Evolutionary conservation across 2,888 invertebrate species (phyloP).

Genomic region (Heliconius aoede): DNA sequence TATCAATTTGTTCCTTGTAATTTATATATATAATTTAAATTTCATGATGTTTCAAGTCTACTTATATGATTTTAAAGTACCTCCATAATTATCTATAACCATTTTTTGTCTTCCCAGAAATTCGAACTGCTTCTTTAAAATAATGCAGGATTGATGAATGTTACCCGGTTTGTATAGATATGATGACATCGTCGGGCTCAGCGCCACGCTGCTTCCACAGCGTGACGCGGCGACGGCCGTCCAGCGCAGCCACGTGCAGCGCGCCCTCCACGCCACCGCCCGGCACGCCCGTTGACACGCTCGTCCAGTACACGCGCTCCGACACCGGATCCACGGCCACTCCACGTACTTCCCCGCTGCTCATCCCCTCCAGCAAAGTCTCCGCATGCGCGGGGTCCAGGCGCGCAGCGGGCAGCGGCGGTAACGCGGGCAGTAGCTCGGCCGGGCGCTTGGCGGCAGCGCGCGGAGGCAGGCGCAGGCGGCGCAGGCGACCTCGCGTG

Average conservation of each 20-base stretch:
- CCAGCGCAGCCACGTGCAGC: slow-evolving; percentile 73
- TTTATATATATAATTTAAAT: no score
- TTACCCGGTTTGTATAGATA: slow-evolving; percentile 86
- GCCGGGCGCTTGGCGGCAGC: slow-evolving; percentile 37
- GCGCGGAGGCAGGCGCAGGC: slow-evolving; percentile 45
- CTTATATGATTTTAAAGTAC: no score
- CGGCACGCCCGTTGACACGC: slow-evolving; percentile 56
- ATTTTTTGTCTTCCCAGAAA: no score
- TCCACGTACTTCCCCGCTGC: slow-evolving; percentile 87
- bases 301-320: slow-evolving; percentile 88
- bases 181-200: slow-evolving; percentile 88
- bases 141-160: not conserved
- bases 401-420: slow-evolving; percentile 41
- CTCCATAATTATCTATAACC: no score
- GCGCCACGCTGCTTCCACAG: slow-evolving; percentile 78
- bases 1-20: no score
- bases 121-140: no score
- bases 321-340: slow-evolving; percentile 89
- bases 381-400: slow-evolving; percentile 39
- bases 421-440: slow-evolving; percentile 41
- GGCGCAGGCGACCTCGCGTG: slow-evolving; percentile 56
- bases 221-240: slow-evolving; percentile 83
- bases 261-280: slow-evolving; percentile 52
- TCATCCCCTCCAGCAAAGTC: slow-evolving; percentile 68
- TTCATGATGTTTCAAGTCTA: no score